Evolutionary conservation across 2,797 vertebrate species (phyloP).

Genomic region (Cheirogaleus major): DNA sequence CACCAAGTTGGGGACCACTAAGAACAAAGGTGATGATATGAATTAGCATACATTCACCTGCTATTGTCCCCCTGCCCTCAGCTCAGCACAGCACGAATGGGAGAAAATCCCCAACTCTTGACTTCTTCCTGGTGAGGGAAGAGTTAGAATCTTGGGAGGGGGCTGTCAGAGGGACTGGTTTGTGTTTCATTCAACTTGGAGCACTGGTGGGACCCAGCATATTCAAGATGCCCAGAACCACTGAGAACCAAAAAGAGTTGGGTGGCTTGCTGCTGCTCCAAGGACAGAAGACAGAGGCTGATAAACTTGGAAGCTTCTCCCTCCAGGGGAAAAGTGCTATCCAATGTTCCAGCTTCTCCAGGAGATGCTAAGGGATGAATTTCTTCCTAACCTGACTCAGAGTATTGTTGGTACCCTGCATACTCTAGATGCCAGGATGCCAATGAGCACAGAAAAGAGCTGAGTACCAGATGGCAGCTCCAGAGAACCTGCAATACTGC

Average conservation of each 20-base stretch:
- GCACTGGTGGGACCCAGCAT: not conserved
- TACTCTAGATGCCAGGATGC: too few relatives aligned
- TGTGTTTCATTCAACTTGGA: not conserved
- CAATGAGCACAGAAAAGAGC: not conserved
- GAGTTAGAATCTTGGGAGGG: not conserved
- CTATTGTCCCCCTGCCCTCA: too few relatives aligned
- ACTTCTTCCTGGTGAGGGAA: not conserved
- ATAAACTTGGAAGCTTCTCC: not conserved
- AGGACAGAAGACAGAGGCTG: not conserved
- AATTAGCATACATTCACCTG: not conserved
- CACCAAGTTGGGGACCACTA: not conserved
- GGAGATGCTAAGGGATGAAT: not conserved
- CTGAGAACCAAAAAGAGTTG: not conserved
- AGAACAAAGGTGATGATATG: not conserved
- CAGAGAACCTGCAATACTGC: not conserved
- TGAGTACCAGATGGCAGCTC: not conserved
- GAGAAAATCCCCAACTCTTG: not conserved
- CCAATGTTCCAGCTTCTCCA: not conserved
- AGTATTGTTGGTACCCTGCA: not conserved
- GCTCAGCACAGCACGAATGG: not conserved
- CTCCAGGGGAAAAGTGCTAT: not conserved
- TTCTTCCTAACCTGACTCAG: not conserved
- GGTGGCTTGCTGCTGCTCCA: not conserved
- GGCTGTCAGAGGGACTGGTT: not conserved
- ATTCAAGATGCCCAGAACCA: not conserved